These are phyloP conservation scores for Progne subis DNA, from an alignment of 2,113 vertebrate genomes.

Conservation along the genomic window DNA sequence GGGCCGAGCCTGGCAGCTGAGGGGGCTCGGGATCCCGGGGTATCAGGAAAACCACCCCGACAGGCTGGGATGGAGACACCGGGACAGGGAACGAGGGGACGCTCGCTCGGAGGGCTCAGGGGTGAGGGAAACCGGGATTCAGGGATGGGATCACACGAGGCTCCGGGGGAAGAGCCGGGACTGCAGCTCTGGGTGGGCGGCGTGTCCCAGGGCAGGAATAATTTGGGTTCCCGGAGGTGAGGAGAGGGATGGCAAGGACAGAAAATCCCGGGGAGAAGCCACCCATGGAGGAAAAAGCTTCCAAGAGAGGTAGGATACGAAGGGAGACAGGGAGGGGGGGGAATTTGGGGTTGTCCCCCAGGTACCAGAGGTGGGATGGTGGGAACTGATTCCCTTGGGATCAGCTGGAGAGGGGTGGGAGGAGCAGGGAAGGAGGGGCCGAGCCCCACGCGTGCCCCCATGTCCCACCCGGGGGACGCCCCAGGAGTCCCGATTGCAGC, in stretches of 20 bases:
- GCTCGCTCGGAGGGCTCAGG: rapidly evolving
- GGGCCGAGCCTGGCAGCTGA: background rate
- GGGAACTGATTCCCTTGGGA: rapidly evolving
- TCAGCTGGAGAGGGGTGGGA: background rate
- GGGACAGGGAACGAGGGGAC: background rate
- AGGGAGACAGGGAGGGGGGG: background rate
- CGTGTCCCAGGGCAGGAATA: background rate
- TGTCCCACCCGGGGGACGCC: background rate
- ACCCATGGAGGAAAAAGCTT: rapidly evolving
- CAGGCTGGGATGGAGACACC: rapidly evolving
- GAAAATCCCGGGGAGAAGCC: background rate
- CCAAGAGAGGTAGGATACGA: background rate
- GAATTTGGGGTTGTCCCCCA: background rate
- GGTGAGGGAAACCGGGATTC: rapidly evolving
- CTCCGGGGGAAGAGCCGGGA: rapidly evolving
- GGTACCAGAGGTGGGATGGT: rapidly evolving
- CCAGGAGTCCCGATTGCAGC: background rate
- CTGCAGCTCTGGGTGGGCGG: background rate
- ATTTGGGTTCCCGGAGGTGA: background rate
- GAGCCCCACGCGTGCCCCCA: background rate
- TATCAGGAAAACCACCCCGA: background rate
- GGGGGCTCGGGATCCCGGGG: background rate
- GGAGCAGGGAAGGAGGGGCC: background rate
- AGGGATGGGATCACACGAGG: background rate
- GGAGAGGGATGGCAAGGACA: background rate